Evolutionary conservation across 2,797 vertebrate species (phyloP).

Genomic region (Sparus aurata): DNA sequence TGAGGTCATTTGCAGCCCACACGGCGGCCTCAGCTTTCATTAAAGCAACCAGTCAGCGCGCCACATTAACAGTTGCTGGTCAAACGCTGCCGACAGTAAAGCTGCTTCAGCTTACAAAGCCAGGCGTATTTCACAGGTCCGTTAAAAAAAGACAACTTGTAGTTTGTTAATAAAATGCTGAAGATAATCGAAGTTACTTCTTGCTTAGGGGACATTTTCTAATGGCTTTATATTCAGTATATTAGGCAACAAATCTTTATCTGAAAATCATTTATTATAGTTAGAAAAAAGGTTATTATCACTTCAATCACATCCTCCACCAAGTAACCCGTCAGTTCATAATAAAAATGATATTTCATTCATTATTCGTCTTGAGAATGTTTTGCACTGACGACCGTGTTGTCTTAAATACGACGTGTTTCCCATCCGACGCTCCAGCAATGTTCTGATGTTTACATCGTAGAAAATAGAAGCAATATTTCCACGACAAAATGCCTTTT

Average conservation of each 20-base stretch:
- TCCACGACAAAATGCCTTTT: constrained; percentile 62
- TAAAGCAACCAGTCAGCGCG: neutral
- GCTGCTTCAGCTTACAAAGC: constrained; percentile 1
- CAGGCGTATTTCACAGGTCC: neutral
- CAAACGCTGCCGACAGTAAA: neutral
- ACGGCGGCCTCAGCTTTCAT: constrained; percentile 17
- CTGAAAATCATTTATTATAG: constrained; percentile 12
- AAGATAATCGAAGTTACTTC: constrained; percentile 7
- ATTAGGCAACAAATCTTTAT: neutral
- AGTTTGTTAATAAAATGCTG: neutral
- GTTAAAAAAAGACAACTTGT: neutral
- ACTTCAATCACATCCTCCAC: neutral
- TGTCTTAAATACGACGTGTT: constrained; percentile 70
- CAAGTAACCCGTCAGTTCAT: neutral
- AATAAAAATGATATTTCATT: neutral
- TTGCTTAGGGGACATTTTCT: neutral
- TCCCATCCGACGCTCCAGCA: constrained; percentile 43
- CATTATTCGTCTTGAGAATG: constrained; percentile 37
- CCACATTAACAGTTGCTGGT: neutral
- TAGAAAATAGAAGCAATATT: constrained; percentile 72
- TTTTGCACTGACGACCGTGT: constrained; percentile 79
- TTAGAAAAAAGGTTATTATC: neutral
- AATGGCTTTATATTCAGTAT: neutral
- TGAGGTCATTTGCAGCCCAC: constrained; percentile 19
- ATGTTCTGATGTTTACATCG: constrained; percentile 67